Evolutionary conservation across 2,797 vertebrate species (phyloP).

Genomic region (Lateolabrax maculatus): DNA sequence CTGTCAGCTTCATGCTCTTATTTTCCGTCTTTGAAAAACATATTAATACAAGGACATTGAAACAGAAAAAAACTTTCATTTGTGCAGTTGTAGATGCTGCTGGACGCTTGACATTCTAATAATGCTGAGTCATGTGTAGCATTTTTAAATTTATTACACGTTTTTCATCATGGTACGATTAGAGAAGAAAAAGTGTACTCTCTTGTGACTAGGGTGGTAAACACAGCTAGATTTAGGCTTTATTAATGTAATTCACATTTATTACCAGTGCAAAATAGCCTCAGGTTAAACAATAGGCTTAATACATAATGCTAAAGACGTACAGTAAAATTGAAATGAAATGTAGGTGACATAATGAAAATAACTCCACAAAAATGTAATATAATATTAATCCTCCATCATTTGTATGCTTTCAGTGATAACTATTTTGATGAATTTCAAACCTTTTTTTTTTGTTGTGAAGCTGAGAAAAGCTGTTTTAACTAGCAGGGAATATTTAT

Average conservation of each 20-base stretch:
- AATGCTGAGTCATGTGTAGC: conserved; percentile 67
- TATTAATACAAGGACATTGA: not conserved
- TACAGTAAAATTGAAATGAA: not conserved
- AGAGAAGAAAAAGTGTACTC: conserved; percentile 16
- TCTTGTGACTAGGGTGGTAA: conserved; percentile 25
- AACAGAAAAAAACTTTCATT: conserved; percentile 11
- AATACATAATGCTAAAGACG: not conserved
- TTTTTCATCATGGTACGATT: conserved; percentile 24
- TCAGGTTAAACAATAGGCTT: not conserved
- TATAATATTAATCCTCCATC: too few relatives aligned
- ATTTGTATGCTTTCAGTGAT: too few relatives aligned
- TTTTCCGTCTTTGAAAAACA: conserved; percentile 30
- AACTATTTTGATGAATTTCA: conserved; percentile 10
- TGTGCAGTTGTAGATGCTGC: conserved; percentile 45
- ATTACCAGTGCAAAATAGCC: not conserved
- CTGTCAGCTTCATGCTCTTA: conserved; percentile 1
- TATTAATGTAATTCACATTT: conserved; percentile 23
- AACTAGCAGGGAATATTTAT: conserved; percentile 26
- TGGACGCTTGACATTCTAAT: conserved; percentile 45
- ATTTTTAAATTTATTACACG: conserved; percentile 37
- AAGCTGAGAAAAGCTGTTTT: conserved; percentile 20
- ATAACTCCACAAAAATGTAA: not conserved
- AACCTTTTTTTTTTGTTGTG: conserved; percentile 5
- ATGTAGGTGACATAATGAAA: not conserved
- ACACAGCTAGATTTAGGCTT: conserved; percentile 8